phyloP scores from a whole-genome alignment of 2,888 invertebrate species.

The Ennomos fuscantarius region DNA sequence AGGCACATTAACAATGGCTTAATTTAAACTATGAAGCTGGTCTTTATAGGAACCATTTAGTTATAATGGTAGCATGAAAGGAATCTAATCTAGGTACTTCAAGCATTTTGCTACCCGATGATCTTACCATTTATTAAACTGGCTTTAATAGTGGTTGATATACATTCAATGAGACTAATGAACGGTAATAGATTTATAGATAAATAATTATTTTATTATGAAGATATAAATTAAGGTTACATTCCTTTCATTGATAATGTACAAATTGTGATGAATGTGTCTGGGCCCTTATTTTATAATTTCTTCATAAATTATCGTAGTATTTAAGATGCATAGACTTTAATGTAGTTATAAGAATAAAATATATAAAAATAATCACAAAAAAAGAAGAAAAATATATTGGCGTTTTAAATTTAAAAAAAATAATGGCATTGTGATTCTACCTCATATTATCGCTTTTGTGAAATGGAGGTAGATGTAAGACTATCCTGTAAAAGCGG shows the following conservation, averaged over 20 bases:
- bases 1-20: constrained; percentile 95
- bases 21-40: constrained; percentile 79
- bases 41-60: constrained; percentile 70
- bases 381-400: constrained; percentile 49
- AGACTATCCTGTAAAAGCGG: constrained; percentile 82
- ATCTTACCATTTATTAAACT: constrained; percentile 84
- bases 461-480: constrained; percentile 62
- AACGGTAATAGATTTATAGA: constrained; percentile 60
- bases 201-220: constrained; percentile 80
- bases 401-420: constrained; percentile 45
- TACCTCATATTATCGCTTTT: constrained; percentile 59
- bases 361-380: constrained; percentile 50
- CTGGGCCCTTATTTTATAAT: constrained; percentile 84
- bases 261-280: constrained; percentile 82
- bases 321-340: constrained; percentile 70
- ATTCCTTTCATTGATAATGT: constrained; percentile 82
- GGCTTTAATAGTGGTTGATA: constrained; percentile 84
- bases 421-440: constrained; percentile 78
- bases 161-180: constrained; percentile 74
- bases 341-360: constrained; percentile 70
- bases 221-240: constrained; percentile 84
- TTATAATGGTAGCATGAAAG: constrained; percentile 73
- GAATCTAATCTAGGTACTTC: constrained; percentile 67
- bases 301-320: constrained; percentile 82
- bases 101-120: constrained; percentile 64